Evolutionary conservation across 2,113 vertebrate species (phyloP).

Genomic region (Felis catus): F.catus_Fca126_mat1.0 CM031423.1:87582001-87582500

Average conservation of each 20-base stretch:
- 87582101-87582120: background rate
- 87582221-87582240: background rate
- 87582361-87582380: background rate
- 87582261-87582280: background rate
- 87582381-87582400: background rate
- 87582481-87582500: background rate
- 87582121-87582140: background rate
- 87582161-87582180: background rate
- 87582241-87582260: background rate
- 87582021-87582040: background rate
- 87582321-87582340: background rate
- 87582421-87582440: background rate
- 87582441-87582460: background rate
- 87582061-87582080: background rate
- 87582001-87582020: background rate
- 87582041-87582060: background rate
- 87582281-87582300: background rate
- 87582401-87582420: conserved; percentile 14
- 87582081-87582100: background rate
- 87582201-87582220: background rate
- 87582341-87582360: background rate
- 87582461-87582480: background rate
- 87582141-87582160: background rate
- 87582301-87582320: background rate
- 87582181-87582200: background rate